A percentile compares a stretch with the other conserved stretches of the same genome.
Conservation (phyloP, 2,888 invertebrate species). For the Acanthopleura granulata region DNA sequence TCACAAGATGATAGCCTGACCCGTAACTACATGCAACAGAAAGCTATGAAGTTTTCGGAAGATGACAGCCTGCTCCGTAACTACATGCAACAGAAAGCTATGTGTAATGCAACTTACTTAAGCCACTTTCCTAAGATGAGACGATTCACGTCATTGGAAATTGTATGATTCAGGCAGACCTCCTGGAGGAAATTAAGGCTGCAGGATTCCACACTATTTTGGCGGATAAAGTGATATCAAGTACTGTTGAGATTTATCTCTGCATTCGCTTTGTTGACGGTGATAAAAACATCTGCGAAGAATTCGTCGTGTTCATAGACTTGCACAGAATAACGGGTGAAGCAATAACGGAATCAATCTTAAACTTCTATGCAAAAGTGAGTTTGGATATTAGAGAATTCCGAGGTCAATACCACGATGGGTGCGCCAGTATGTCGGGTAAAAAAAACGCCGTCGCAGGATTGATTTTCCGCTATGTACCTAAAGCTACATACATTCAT, state of each 20-base stretch:
- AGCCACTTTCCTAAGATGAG: slow-evolving; percentile 20
- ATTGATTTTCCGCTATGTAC: slow-evolving; percentile 2
- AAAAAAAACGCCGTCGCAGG: slow-evolving; percentile 17
- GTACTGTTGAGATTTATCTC: slow-evolving; percentile 23
- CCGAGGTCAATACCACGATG: slow-evolving; percentile 25
- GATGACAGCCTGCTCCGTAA: neutral
- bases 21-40: neutral
- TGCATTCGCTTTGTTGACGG: slow-evolving; percentile 25
- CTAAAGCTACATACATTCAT: slow-evolving; percentile 21
- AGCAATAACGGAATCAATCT: slow-evolving; percentile 12
- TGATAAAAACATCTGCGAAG: slow-evolving; percentile 21
- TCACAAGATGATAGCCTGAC: neutral
- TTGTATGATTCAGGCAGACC: slow-evolving; percentile 21
- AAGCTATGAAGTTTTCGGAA: no score
- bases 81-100: slow-evolving; percentile 4
- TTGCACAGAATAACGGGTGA: slow-evolving; percentile 23
- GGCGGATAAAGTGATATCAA: slow-evolving; percentile 26
- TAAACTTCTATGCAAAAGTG: slow-evolving; percentile 1
- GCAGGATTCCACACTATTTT: slow-evolving; percentile 22
- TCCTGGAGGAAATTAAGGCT: slow-evolving; percentile 19
- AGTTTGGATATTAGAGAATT: slow-evolving; percentile 17
- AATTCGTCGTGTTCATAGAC: slow-evolving; percentile 22
- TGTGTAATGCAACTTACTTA: slow-evolving; percentile 11
- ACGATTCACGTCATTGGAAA: slow-evolving; percentile 22
- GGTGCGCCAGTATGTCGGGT: slow-evolving; percentile 24